phyloP scores from a whole-genome alignment of 2,797 vertebrate species.

The Australoheros facetus region DNA sequence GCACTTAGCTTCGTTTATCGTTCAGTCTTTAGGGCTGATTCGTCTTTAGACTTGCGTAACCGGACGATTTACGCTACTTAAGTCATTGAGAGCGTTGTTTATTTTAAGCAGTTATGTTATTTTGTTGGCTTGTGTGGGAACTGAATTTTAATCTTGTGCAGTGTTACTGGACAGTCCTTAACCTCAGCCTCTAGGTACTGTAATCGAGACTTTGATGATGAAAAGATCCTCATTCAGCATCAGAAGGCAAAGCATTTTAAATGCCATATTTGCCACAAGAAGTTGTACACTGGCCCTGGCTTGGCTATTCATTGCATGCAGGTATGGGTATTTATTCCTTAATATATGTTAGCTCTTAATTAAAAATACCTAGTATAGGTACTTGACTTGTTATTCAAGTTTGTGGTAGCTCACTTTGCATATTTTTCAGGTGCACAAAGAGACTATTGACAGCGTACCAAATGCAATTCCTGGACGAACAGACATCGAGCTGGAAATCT shows the following conservation, averaged over 20 bases:
- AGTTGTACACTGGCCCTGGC: slow-evolving; percentile 96
- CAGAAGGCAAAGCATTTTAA: slow-evolving; percentile 99
- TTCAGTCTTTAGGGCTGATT: background rate
- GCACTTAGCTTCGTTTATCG: background rate
- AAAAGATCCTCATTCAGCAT: slow-evolving; percentile 99
- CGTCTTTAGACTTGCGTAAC: background rate
- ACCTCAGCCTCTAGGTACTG: slow-evolving; percentile 87
- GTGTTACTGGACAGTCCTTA: slow-evolving; percentile 36
- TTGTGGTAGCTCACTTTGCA: background rate
- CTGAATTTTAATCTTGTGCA: background rate
- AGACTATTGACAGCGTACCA: slow-evolving; percentile 97
- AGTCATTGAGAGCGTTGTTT: background rate
- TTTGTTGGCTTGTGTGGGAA: background rate
- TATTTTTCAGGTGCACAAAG: slow-evolving; percentile 92
- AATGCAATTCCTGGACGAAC: slow-evolving; percentile 98
- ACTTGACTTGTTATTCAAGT: background rate
- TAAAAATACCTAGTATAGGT: background rate
- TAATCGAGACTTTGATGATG: slow-evolving; percentile 98
- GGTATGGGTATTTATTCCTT: slow-evolving; percentile 70
- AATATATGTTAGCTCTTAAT: background rate
- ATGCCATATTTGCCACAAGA: slow-evolving; percentile 99
- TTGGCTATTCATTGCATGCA: slow-evolving; percentile 99
- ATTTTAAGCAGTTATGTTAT: background rate
- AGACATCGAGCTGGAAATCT: slow-evolving; percentile 98
- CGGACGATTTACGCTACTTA: background rate